Percentiles rank a stretch among this genome's conserved stretches.
Conservation (phyloP, 2,113 vertebrate species). For the Sakesphorus luctuosus region DNA sequence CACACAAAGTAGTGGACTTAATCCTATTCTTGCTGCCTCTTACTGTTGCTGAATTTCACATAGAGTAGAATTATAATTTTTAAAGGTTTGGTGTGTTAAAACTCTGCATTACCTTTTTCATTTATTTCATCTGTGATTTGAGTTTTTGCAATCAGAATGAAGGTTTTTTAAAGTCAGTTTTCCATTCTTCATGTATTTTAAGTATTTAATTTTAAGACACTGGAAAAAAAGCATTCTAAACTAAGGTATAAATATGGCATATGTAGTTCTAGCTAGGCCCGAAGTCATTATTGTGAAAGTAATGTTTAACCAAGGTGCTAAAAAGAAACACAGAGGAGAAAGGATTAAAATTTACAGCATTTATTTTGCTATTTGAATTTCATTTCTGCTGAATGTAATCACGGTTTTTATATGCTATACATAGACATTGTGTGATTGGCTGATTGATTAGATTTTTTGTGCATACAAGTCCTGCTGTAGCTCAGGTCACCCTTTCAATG, state of each 20-base stretch:
- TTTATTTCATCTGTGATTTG: not conserved
- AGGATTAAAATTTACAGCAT: not conserved
- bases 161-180: not conserved
- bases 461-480: not conserved
- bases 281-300: not conserved
- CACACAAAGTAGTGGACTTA: not conserved
- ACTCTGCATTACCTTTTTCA: not conserved
- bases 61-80: not conserved
- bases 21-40: not conserved
- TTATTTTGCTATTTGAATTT: not conserved
- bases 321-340: not conserved
- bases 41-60: not conserved
- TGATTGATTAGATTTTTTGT: not conserved
- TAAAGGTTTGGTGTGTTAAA: not conserved
- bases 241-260: not conserved
- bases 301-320: not conserved
- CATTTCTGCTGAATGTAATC: not conserved
- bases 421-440: not conserved
- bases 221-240: not conserved
- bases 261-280: not conserved
- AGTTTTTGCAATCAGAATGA: not conserved
- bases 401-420: accelerated
- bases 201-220: not conserved
- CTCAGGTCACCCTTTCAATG: not conserved
- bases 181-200: not conserved